Base-by-base conservation (phyloP, 2,113 vertebrate genomes). In the Pluvialis apricaria region DNA sequence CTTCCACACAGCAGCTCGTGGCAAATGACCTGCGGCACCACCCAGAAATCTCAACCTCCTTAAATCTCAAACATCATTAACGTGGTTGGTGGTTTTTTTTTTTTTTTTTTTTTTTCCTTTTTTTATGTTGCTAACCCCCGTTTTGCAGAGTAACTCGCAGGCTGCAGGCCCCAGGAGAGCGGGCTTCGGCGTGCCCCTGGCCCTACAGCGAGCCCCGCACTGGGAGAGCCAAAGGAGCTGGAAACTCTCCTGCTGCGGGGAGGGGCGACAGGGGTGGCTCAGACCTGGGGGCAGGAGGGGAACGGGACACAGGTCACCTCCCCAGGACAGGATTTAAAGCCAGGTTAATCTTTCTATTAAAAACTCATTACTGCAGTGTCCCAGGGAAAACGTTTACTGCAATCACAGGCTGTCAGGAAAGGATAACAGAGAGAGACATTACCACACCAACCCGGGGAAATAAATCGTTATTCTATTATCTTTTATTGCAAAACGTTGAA, bases 401-500 rank as follows among this genome's bases (percentile, higher is more conserved):
- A 88, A 96, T 98, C 97, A 95, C 57, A 65, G 85, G 86, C 97
- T 97, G 97, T 97, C 98, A 98, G 92, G 89, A 75, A 80, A 38
- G 93, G 93, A 95, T 97, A 98, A 97, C 82, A 1, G 94, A 97
- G 94, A 97, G 93, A 96, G 92, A 90, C 97, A 98, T 98, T 98
- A 97, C 97, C 95, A 70, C 96, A 95, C 94, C 98, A 95, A 96
- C 96, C 97, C 31, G 5, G 28, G 93, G 95, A 96, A 95, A 97
- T 97, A 97, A 98, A 97, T 97, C 92, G 21, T 95, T 96, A 96
- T 97, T 98, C 97, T 96, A 97, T 98, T 97, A 97, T 94, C 97
- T 96, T 96, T 98, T 97, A 98, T 94, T 96, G 97, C 96, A 92
- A 96, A 97, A 92, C 68, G 82, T 92, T 97, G 96, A 76, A 96